Conservation (phyloP, 2,797 vertebrate species). For the Cossypha polioptera region DNA sequence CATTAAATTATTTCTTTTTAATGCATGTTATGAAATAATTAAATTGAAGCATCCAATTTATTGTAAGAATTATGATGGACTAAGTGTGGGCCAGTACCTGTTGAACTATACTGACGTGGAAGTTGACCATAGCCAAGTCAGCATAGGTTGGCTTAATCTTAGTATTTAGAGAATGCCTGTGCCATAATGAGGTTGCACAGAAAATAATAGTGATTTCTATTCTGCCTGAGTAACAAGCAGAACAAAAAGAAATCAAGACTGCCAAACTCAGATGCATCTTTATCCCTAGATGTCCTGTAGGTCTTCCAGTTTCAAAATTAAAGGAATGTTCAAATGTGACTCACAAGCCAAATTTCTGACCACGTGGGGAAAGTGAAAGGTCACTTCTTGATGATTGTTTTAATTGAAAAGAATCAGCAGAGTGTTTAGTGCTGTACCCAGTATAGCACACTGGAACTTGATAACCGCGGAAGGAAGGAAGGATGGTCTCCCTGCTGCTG, state of each 20-base stretch:
- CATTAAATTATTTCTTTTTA: background rate
- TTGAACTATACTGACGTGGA: background rate
- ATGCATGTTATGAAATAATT: background rate
- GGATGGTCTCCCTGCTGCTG: background rate
- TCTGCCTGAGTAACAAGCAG: background rate
- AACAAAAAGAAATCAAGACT: background rate
- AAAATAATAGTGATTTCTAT: background rate
- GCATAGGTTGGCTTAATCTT: background rate
- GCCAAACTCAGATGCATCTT: background rate
- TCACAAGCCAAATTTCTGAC: background rate
- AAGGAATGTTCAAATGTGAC: background rate
- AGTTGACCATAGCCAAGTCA: background rate
- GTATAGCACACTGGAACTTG: rapidly evolving
- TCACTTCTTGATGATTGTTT: background rate
- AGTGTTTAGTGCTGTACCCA: background rate
- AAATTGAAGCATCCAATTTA: background rate
- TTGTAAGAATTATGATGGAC: background rate
- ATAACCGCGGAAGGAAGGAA: background rate
- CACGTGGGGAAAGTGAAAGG: background rate
- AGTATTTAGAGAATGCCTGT: background rate
- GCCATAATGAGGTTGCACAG: background rate
- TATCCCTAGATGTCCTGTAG: background rate
- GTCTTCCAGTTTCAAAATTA: background rate
- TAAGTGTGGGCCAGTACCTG: background rate
- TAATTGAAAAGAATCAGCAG: background rate